Evolutionary conservation across 2,888 invertebrate genomes (phyloP).

Genomic region (Craniophora ligustri): DNA sequence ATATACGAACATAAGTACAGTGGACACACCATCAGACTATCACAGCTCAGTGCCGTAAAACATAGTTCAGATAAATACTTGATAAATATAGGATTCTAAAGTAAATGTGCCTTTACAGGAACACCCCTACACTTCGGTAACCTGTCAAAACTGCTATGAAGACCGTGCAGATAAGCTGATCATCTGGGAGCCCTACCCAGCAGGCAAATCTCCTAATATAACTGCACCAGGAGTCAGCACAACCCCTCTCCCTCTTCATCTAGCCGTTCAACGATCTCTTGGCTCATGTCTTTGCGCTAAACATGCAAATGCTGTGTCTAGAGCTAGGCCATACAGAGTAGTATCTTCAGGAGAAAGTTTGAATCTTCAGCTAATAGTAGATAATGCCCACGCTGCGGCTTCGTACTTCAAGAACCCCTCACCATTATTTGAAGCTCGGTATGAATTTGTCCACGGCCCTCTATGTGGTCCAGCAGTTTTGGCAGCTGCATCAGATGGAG

Average conservation of each 20-base stretch:
- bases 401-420: conserved; percentile 96
- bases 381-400: conserved; percentile 94
- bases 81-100: neutral
- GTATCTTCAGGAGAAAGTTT: conserved; percentile 94
- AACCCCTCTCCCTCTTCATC: conserved; percentile 87
- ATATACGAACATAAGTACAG: no score
- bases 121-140: conserved; percentile 93
- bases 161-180: conserved; percentile 95
- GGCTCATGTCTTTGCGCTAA: conserved; percentile 93
- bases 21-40: neutral
- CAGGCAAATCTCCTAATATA: conserved; percentile 68
- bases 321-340: conserved; percentile 90
- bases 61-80: no score
- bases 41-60: no score
- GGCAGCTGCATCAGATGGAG: conserved; percentile 94
- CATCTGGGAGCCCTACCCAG: conserved; percentile 92
- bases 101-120: conserved; percentile 82
- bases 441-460: conserved; percentile 96
- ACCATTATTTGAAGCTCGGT: conserved; percentile 95
- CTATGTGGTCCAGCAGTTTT: conserved; percentile 95
- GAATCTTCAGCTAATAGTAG: conserved; percentile 94
- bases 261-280: conserved; percentile 90
- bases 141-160: conserved; percentile 95
- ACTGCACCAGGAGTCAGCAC: conserved; percentile 73
- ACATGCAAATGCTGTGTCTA: conserved; percentile 88